phyloP scores from a whole-genome alignment of 2,113 vertebrate species.

The Sisor rabdophorus region DNA sequence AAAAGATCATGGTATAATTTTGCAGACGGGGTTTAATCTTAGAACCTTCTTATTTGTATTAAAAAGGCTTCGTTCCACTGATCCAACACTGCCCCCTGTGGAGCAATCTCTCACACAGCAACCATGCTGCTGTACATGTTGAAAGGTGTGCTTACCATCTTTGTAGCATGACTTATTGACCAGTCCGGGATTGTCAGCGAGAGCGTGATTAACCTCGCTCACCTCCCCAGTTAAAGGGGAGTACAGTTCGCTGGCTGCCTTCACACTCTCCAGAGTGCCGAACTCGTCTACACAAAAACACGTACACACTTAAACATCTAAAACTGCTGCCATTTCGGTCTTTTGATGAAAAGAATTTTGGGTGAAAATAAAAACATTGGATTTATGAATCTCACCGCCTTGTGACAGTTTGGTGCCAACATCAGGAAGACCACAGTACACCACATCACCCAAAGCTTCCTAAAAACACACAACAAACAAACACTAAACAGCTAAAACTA shows the following conservation, averaged over 20 bases:
- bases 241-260: constrained; percentile 96
- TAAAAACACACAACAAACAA: constrained; percentile 49
- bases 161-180: constrained; percentile 97
- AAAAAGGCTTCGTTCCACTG: neutral
- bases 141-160: constrained; percentile 74
- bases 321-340: too few species aligned
- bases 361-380: neutral
- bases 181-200: constrained; percentile 88
- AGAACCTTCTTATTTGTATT: neutral
- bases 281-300: constrained; percentile 87
- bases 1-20: neutral
- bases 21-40: neutral
- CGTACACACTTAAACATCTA: neutral
- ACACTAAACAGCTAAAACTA: neutral
- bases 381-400: constrained; percentile 70
- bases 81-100: neutral
- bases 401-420: constrained; percentile 87
- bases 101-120: neutral
- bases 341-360: neutral
- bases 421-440: constrained; percentile 96
- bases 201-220: constrained; percentile 82
- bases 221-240: constrained; percentile 92
- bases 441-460: constrained; percentile 94
- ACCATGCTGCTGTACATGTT: neutral
- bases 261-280: constrained; percentile 95